Evolutionary conservation across 2,888 invertebrate genomes (phyloP), one percentile per base, ranked within the genome.

Genomic region (Heliconius hortense): DNA sequence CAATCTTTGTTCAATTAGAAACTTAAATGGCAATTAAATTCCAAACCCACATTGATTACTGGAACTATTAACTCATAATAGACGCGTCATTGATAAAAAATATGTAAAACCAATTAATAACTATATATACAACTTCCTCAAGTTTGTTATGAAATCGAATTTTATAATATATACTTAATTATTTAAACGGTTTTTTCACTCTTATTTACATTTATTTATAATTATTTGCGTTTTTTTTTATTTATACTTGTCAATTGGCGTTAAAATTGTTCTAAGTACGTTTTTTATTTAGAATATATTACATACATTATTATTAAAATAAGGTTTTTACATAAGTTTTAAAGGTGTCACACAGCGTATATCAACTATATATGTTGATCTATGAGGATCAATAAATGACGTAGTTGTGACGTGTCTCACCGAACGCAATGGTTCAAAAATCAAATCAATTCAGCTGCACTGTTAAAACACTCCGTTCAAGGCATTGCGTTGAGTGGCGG

Each of bases 21-120:
- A 69, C 69, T 56, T 68, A 31, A 69, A 69, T 53, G 15, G n/a
- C 69, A n/a, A 56, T 56, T 31, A 56, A 69, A 69, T 31, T 31
- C n/a, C 8, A 28, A 53, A 18, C 68, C 68, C 28, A 69, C 69
- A 8, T 56, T 31, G n/a, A 69, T 56, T 56, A 56, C 24, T 69
- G 24, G 24, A 69, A 31, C 31, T 31, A 56, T 56, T 69, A 56
- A 69, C 15, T 69, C 56, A 31, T 56, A 35, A 69, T 35, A 31
- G n/a, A 56, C 56, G 24, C 31, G 56, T 69, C 31, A 56, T 56
- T 11, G 15, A 35, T 35, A 15, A 56, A 56, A 56, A 56, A 53
- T n/a, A 43, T 18, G 31, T 53, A 69, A 35, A 56, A 69, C 10
- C 35, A 69, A 69, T 56, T 53, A 56, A 56, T 56, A n/a, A 67